Evolutionary conservation across 2,113 vertebrate species (phyloP), one percentile per base, ranked within the genome.

Genomic region (Petrocephalus microphthalmus): DNA sequence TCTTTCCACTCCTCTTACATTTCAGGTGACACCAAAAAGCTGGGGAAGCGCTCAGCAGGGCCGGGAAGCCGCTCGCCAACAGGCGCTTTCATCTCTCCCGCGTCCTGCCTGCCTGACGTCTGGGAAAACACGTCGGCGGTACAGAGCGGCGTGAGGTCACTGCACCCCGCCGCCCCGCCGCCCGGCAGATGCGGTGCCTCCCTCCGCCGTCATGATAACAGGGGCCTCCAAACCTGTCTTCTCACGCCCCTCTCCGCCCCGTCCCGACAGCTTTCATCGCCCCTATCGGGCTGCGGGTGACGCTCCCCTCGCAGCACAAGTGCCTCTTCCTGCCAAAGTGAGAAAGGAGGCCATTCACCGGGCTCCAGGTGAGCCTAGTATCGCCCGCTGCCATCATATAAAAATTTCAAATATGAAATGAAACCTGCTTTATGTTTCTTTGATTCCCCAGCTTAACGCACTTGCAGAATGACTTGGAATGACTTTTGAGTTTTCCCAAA

Each of bases 241-340:
- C 60, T 53, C 64, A 42, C 11, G 60, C 33, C n/a, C 13, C 7
- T 57, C 88, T 86, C 51, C 37, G 20, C 86, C 37, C 33, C 42
- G 64, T 47, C 13, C 45, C 37, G 60, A 45, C 37, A 78, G 60
- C 84, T 89, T 89, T 89, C 84, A 86, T 86, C 88, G 0, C 49
- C 25, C 20, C 88, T 88, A 25, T 89, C 29, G n/a, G 42, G 52
- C 54, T 85, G 56, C n/a, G 81, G 17, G 29, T 45, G 88, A 84
- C 47, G 57, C 42, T 45, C 60, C 81, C 33, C 81, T n/a, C 19
- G 13, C 53, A 85, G 42, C 45, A 47, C 53, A 47, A 45, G 53
- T 20, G 53, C 17, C 29, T 88, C 71, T 22, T 81, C 51, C 51
- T 54, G 42, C 74, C 25, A 82, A 81, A 51, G 81, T 7, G 42